Evolutionary conservation across 2,888 invertebrate genomes (phyloP).

Genomic region (Tetheella fluctuosa): DNA sequence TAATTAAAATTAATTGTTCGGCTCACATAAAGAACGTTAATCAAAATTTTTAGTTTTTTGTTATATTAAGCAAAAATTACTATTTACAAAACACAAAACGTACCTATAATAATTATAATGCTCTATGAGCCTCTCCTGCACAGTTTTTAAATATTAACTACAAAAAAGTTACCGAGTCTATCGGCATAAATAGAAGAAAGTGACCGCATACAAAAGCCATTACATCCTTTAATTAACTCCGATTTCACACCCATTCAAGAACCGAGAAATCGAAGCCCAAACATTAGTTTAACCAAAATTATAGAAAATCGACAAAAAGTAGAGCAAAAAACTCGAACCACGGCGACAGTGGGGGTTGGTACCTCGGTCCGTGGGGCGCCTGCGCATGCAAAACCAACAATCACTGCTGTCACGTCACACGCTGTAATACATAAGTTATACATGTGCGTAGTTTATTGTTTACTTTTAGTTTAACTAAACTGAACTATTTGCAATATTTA

Average conservation of each 20-base stretch:
- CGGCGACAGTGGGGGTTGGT: constrained; percentile 51
- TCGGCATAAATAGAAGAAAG: constrained; percentile 59
- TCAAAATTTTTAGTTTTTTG: constrained; percentile 43
- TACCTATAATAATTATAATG: constrained; percentile 31
- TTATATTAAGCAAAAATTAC: constrained; percentile 34
- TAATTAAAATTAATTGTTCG: constrained; percentile 58
- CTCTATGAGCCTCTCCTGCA: constrained; percentile 17
- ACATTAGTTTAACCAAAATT: constrained; percentile 83
- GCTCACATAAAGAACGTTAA: constrained; percentile 48
- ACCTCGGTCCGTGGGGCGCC: constrained; percentile 49
- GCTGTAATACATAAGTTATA: too few relatives aligned
- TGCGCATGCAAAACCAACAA: constrained; percentile 27
- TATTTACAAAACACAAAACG: constrained; percentile 35
- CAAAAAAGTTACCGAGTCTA: constrained; percentile 14
- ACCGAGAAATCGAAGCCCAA: constrained; percentile 84
- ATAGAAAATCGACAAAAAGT: constrained; percentile 79
- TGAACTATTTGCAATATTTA: too few relatives aligned
- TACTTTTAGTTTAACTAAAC: too few relatives aligned
- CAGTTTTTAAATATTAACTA: constrained; percentile 16
- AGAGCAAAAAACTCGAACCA: constrained; percentile 64
- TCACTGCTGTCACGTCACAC: constrained; percentile 19
- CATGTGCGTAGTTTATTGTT: too few relatives aligned
- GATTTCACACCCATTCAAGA: constrained; percentile 84
- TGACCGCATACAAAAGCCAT: constrained; percentile 79
- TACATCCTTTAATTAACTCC: constrained; percentile 79